phyloP scores from a whole-genome alignment of 2,888 invertebrate species.

The Helleia helle region DNA sequence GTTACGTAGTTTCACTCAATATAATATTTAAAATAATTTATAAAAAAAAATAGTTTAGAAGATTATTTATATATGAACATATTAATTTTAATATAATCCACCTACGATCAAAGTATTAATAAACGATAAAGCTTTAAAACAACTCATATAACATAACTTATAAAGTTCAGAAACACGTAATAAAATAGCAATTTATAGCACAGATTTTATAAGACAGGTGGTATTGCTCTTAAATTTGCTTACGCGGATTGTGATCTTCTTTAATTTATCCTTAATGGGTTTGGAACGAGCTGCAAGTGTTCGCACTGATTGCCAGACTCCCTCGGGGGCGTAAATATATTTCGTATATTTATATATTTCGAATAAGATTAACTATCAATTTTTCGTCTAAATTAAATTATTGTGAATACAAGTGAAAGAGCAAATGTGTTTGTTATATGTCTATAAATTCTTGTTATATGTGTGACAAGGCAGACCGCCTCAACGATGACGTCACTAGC shows the following conservation, averaged over 20 bases:
- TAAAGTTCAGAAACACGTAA: background rate
- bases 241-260: constrained; percentile 45
- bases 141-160: constrained; percentile 1
- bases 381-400: background rate
- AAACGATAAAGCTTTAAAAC: too few relatives aligned
- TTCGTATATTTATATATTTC: constrained; percentile 3
- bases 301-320: constrained; percentile 62
- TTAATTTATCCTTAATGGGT: constrained; percentile 66
- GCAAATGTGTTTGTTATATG: too few relatives aligned
- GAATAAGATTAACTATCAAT: constrained; percentile 9
- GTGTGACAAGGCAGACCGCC: too few relatives aligned
- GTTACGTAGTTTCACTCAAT: too few relatives aligned
- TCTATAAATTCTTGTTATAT: too few relatives aligned
- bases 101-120: too few relatives aligned
- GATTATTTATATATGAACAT: too few relatives aligned
- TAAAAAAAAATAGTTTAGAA: too few relatives aligned
- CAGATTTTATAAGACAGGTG: constrained; percentile 23
- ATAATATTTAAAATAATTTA: too few relatives aligned
- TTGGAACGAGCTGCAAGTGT: constrained; percentile 52
- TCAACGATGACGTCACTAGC: too few relatives aligned
- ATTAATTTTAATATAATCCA: too few relatives aligned
- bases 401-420: too few relatives aligned
- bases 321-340: constrained; percentile 32
- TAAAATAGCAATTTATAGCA: constrained; percentile 18
- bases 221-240: constrained; percentile 35